These are phyloP conservation scores for Parnassius glacialis DNA, from an alignment of 2,888 invertebrate species.

Conservation along the genomic window DNA sequence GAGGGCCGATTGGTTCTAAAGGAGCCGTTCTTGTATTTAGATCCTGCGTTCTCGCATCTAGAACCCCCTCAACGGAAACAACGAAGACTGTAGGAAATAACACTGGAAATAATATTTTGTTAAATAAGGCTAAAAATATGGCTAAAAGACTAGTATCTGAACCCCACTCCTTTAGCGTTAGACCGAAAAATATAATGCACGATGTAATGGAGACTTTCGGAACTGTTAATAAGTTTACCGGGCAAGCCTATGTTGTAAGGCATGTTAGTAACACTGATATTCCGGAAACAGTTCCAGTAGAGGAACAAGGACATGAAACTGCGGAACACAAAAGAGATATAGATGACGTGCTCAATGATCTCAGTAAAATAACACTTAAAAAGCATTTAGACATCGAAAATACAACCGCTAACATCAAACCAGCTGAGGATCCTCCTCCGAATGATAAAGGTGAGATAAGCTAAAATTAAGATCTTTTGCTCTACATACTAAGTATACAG, in stretches of 20 bases:
- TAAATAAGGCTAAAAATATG: constrained; percentile 75
- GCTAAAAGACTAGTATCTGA: constrained; percentile 67
- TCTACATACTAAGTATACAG: no score
- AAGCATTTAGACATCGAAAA: constrained; percentile 71
- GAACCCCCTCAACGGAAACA: constrained; percentile 68
- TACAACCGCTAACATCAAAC: constrained; percentile 72
- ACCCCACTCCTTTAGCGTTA: constrained; percentile 63
- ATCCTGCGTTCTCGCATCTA: constrained; percentile 81
- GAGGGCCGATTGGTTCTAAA: constrained; percentile 82
- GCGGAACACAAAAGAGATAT: constrained; percentile 65
- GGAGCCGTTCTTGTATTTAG: constrained; percentile 85
- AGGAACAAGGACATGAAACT: constrained; percentile 62
- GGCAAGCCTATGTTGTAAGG: constrained; percentile 62
- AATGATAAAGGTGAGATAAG: constrained; percentile 45
- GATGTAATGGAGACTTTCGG: constrained; percentile 77
- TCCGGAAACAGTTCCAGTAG: constrained; percentile 47
- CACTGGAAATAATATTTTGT: constrained; percentile 64
- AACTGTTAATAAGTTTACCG: constrained; percentile 49
- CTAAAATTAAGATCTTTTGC: no score
- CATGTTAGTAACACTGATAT: constrained; percentile 64
- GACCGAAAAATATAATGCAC: constrained; percentile 72
- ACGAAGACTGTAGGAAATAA: constrained; percentile 68
- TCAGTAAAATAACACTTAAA: constrained; percentile 72
- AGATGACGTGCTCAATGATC: constrained; percentile 69
- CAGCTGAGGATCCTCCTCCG: constrained; percentile 61